Evolutionary conservation across 2,113 vertebrate species (phyloP), one percentile per base, ranked within the genome.

Genomic region (Dicaeum eximium): DNA sequence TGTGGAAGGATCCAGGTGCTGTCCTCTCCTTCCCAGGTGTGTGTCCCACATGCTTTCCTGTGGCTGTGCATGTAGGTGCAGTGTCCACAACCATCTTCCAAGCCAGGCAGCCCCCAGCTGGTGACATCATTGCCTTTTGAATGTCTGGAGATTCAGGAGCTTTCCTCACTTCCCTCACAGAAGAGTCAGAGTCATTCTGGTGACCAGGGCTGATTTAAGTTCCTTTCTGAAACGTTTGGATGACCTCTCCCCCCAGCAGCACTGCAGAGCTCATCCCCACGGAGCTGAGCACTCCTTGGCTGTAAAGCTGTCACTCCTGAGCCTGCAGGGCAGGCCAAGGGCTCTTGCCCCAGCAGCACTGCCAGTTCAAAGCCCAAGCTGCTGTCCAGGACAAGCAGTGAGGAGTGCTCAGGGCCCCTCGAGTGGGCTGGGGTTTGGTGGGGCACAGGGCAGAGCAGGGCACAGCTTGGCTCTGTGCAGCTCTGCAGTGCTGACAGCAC

Each of bases 401-500:
- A 51, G 77, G 35, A 23, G 62, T 15, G 64, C 80, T 56, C 62
- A n/a, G 91, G 66, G 57, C 33, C 35, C 64, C 53, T 4, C 10
- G 35, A 16, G 57, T 9, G n/a, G 60, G 35, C 45, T n/a, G 60
- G 45, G 48, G 18, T 23, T 51, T 38, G 75, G 53, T 37, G 89
- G 75, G 71, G 60, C 23, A 13, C 31, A 30, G 47, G 77, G 79
- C 79, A 84, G 65, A 35, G 48, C 57, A 93, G 71, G 88, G 61
- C 1, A 1, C 85, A 42, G 85, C 74, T 65, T 69, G 86, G 79
- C 82, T 96, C 69, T 62, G 20, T 64, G 88, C 48, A 53, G 91
- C 92, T 94, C 95, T 92, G 94, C 93, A 95, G 87, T 95, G 96
- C 94, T 95, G 93, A 86, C 88, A 82, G 74, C 93, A 81, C 72